Evolutionary conservation across 30 jellyfish, hydroid and myxozoan species (phyloP).

Genomic region (Morbakka virulenta): DNA sequence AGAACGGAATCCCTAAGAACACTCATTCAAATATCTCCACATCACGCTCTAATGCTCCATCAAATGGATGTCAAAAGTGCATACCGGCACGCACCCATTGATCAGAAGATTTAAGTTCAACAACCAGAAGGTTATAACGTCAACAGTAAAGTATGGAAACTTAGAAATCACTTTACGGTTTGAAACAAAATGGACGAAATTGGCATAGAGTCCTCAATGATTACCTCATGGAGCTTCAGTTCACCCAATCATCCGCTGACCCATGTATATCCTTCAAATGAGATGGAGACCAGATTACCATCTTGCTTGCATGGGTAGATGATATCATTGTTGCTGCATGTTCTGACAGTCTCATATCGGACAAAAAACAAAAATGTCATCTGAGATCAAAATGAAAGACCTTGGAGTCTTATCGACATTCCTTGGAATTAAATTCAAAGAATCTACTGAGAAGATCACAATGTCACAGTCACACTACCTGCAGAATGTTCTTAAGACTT

Average conservation of each 20-base stretch:
- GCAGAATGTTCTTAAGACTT: background rate
- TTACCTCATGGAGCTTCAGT: background rate
- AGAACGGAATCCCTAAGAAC: conserved; percentile 36
- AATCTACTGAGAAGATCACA: background rate
- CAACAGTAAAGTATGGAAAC: conserved; percentile 47
- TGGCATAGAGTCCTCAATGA: conserved; percentile 27
- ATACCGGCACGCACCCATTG: conserved; percentile 53
- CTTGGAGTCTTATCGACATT: conserved; percentile 42
- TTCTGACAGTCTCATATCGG: background rate
- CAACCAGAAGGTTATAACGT: conserved; percentile 45
- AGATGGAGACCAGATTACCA: background rate
- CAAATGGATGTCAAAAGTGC: conserved; percentile 70
- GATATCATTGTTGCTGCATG: conserved; percentile 24
- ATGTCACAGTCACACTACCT: conserved; percentile 34
- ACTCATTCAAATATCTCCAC: conserved; percentile 20
- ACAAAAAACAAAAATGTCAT: background rate
- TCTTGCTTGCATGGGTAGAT: conserved; percentile 30
- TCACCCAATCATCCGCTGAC: conserved; percentile 44
- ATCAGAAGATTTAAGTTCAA: conserved; percentile 11
- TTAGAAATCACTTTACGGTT: conserved; percentile 62
- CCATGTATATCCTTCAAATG: conserved; percentile 28
- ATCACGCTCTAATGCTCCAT: conserved; percentile 15
- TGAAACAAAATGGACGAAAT: conserved; percentile 68
- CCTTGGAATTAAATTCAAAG: conserved; percentile 38
- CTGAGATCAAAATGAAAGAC: conserved; percentile 43